Evolutionary conservation across 2,113 vertebrate genomes (phyloP).

Genomic region (Aepyceros melampus): DNA sequence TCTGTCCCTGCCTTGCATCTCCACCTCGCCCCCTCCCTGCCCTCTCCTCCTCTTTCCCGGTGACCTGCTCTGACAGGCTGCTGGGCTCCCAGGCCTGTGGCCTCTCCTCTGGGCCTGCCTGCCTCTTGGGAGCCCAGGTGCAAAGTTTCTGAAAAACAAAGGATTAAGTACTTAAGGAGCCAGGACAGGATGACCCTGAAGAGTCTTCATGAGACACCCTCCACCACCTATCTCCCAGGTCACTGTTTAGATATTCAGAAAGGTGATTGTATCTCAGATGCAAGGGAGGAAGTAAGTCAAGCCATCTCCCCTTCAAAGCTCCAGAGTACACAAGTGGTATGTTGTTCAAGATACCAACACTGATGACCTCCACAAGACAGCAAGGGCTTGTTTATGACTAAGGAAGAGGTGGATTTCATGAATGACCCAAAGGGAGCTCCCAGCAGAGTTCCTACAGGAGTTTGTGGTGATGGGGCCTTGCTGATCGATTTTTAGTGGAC

Average conservation of each 20-base stretch:
- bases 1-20: not conserved
- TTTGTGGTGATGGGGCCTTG: not conserved
- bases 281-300: not conserved
- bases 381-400: not conserved
- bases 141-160: slow-evolving; percentile 29
- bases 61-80: not conserved
- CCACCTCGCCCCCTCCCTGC: not conserved
- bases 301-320: not conserved
- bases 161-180: not conserved
- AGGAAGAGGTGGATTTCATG: not conserved
- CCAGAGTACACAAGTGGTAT: not conserved
- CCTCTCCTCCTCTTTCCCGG: not conserved
- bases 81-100: not conserved
- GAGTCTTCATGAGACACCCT: not conserved
- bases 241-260: not conserved
- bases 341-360: not conserved
- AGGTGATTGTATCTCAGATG: not conserved
- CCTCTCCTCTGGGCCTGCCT: not conserved
- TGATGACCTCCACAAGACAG: not conserved
- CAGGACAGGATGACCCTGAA: not conserved
- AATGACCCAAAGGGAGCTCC: not conserved
- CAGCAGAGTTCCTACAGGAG: fast-evolving
- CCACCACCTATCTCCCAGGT: not conserved
- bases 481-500: not conserved
- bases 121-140: not conserved